These are phyloP conservation scores for Sternotherus odoratus DNA, from an alignment of 2,797 vertebrate genomes.

Conservation along the genomic window DNA sequence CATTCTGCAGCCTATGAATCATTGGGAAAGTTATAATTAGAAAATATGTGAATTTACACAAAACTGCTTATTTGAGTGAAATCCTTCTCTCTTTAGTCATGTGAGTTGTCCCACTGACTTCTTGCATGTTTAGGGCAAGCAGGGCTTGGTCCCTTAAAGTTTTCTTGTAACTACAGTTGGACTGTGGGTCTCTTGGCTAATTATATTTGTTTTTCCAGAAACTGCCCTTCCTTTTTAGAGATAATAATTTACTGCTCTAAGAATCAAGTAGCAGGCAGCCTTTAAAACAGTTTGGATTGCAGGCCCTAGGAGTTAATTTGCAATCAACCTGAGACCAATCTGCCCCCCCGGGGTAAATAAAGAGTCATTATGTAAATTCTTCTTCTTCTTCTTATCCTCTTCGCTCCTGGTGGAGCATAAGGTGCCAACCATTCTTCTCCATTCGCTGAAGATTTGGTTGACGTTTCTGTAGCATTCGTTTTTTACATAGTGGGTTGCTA, in stretches of 20 bases:
- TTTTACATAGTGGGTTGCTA: too few relatives aligned
- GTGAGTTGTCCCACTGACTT: background rate
- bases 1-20: background rate
- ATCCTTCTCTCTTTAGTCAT: background rate
- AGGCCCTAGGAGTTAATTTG: conserved; percentile 30
- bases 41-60: background rate
- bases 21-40: background rate
- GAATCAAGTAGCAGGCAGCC: background rate
- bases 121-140: background rate
- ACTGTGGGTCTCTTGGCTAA: background rate
- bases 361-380: conserved; percentile 35
- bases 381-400: too few relatives aligned
- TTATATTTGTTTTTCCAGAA: background rate
- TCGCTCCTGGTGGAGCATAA: too few relatives aligned
- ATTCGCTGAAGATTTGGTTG: too few relatives aligned
- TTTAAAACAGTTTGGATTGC: background rate
- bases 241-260: rapidly evolving
- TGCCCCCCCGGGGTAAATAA: conserved; percentile 7
- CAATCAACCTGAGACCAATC: conserved; percentile 30
- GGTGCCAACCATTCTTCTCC: too few relatives aligned
- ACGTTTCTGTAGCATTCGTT: too few relatives aligned
- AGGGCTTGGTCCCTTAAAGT: rapidly evolving
- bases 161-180: background rate
- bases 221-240: background rate
- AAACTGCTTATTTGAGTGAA: background rate